phyloP scores from a whole-genome alignment of 2,113 vertebrate species.

The Halcyon senegalensis region DNA sequence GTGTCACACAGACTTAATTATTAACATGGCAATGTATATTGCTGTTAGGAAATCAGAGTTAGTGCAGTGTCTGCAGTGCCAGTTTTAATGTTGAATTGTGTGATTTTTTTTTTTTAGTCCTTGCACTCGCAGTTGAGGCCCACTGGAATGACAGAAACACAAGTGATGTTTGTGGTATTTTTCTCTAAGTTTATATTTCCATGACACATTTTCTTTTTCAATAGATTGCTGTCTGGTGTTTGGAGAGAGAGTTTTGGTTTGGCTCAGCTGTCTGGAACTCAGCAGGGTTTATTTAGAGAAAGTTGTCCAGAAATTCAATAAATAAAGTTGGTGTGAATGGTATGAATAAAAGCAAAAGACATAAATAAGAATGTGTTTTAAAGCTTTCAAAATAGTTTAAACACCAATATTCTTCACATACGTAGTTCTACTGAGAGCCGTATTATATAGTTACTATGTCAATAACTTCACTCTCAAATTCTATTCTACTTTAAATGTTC shows the following conservation, averaged over 20 bases:
- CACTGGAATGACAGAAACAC: neutral
- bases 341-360: neutral
- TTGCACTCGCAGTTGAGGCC: neutral
- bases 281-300: neutral
- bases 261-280: neutral
- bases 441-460: neutral
- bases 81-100: neutral
- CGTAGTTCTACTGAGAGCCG: conserved; percentile 12
- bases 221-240: neutral
- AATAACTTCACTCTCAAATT: neutral
- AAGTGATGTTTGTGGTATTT: neutral
- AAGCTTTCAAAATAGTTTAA: conserved; percentile 1
- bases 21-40: neutral
- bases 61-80: neutral
- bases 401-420: neutral
- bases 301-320: neutral
- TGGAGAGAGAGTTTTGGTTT: neutral
- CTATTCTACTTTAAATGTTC: neutral
- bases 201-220: neutral
- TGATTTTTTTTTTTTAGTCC: neutral
- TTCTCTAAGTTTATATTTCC: neutral
- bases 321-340: neutral
- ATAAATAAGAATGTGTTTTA: neutral
- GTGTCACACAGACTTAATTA: neutral
- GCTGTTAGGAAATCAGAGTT: neutral